These are phyloP conservation scores for Pollachius pollachius DNA, from an alignment of 2,113 vertebrate genomes.

Conservation along the genomic window DNA sequence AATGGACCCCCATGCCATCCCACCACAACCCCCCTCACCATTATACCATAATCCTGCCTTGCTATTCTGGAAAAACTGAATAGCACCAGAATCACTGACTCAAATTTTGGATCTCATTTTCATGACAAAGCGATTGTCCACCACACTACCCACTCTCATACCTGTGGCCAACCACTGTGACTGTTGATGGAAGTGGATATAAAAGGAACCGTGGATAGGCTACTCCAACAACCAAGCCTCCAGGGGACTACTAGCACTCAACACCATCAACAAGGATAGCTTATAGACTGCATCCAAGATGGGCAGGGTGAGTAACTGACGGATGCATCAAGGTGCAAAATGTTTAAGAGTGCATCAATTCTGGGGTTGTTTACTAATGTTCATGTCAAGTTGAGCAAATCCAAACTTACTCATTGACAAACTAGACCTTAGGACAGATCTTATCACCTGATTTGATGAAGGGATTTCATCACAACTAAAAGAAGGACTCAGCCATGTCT, in stretches of 20 bases:
- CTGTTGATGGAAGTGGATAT: constrained; percentile 78
- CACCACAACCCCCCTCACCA: constrained; percentile 53
- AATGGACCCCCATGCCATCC: constrained; percentile 45
- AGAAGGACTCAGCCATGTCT: no score
- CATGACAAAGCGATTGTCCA: constrained; percentile 92
- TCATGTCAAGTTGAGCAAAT: no score
- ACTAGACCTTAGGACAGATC: no score
- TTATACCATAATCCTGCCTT: constrained; percentile 90
- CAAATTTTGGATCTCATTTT: constrained; percentile 95
- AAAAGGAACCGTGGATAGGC: constrained; percentile 70
- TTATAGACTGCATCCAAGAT: constrained; percentile 51
- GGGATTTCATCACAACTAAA: no score
- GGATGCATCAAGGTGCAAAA: neutral
- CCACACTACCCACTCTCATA: neutral
- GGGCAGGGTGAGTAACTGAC: constrained; percentile 72
- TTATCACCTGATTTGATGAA: no score
- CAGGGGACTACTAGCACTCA: constrained; percentile 32
- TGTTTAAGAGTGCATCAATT: no score
- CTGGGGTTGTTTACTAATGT: no score
- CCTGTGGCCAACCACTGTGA: constrained; percentile 30
- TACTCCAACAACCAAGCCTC: constrained; percentile 56
- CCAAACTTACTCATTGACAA: no score
- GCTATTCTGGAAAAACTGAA: constrained; percentile 89
- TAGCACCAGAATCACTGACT: constrained; percentile 92
- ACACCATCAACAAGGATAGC: constrained; percentile 21